These are phyloP conservation scores for Scaptomyza pallida DNA, from an alignment of 1,140 invertebrate species.

Conservation along the genomic window DNA sequence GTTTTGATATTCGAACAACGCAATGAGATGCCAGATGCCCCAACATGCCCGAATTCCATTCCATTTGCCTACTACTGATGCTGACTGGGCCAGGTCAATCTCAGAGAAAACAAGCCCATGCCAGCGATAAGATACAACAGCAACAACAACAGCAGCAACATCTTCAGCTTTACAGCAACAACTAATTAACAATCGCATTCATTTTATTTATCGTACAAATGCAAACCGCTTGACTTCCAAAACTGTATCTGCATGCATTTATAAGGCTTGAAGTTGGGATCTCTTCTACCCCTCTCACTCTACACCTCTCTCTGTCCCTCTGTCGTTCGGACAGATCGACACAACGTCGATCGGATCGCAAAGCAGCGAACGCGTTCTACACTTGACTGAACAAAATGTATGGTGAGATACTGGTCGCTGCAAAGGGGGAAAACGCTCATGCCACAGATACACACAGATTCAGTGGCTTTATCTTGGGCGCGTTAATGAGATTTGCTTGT, in stretches of 20 bases:
- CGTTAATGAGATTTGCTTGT: slow-evolving; percentile 83
- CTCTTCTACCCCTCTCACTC: not conserved
- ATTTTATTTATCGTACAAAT: slow-evolving; percentile 82
- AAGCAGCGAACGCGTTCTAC: slow-evolving; percentile 31
- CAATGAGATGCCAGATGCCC: slow-evolving; percentile 22
- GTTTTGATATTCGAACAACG: slow-evolving; percentile 34
- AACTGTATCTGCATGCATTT: slow-evolving; percentile 80
- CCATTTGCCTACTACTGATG: slow-evolving; percentile 57
- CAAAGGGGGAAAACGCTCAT: slow-evolving; percentile 2
- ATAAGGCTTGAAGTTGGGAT: slow-evolving; percentile 54
- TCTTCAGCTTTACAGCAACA: slow-evolving; percentile 59
- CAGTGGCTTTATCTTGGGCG: slow-evolving; percentile 80
- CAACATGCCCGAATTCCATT: slow-evolving; percentile 44
- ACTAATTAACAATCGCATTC: slow-evolving; percentile 81
- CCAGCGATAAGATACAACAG: slow-evolving; percentile 61
- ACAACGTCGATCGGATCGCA: slow-evolving; percentile 36
- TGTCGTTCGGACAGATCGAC: slow-evolving; percentile 17
- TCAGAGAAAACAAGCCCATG: slow-evolving; percentile 57
- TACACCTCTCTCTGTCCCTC: not conserved
- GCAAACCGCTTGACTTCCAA: slow-evolving; percentile 81
- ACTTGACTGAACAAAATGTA: slow-evolving; percentile 82
- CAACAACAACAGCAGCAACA: slow-evolving; percentile 30
- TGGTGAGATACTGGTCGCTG: slow-evolving; percentile 51
- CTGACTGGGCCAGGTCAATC: slow-evolving; percentile 51
- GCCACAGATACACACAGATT: slow-evolving; percentile 47